phyloP scores from a whole-genome alignment of 2,888 invertebrate genomes.

The Oscheius sp. region DNA sequence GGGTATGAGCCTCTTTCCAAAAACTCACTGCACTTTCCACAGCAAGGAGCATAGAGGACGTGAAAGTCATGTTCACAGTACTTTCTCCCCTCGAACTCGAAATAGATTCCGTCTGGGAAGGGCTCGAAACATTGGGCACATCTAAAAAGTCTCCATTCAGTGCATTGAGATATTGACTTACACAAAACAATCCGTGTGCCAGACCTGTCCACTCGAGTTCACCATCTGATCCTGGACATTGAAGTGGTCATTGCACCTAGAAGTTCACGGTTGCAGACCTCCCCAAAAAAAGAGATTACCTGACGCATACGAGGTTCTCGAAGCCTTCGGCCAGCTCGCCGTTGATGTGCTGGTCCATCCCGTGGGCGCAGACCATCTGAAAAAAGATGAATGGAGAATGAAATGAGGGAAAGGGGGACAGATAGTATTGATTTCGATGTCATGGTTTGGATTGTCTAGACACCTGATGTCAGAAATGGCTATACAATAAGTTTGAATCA shows the following conservation, averaged over 20 bases:
- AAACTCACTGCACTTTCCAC: slow-evolving; percentile 82
- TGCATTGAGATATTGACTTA: slow-evolving; percentile 75
- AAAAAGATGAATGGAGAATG: slow-evolving; percentile 1
- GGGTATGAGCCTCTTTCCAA: too few relatives aligned
- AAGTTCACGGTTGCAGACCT: slow-evolving; percentile 76
- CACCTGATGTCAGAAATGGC: too few relatives aligned
- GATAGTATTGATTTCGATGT: too few relatives aligned
- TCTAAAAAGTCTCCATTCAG: slow-evolving; percentile 75
- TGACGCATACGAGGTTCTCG: slow-evolving; percentile 69
- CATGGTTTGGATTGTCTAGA: too few relatives aligned
- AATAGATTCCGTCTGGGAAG: slow-evolving; percentile 96
- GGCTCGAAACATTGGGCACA: slow-evolving; percentile 98
- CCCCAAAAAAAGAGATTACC: slow-evolving; percentile 35
- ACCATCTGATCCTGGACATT: slow-evolving; percentile 97
- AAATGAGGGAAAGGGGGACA: too few relatives aligned
- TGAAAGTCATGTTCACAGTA: slow-evolving; percentile 99
- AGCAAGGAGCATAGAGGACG: slow-evolving; percentile 92
- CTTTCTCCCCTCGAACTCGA: slow-evolving; percentile 97
- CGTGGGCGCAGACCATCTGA: slow-evolving; percentile 63
- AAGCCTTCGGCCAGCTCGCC: slow-evolving; percentile 66
- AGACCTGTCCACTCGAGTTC: slow-evolving; percentile 96
- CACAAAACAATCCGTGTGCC: slow-evolving; percentile 99
- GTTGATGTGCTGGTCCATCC: slow-evolving; percentile 60
- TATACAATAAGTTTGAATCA: too few relatives aligned
- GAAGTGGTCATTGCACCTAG: slow-evolving; percentile 95